Base-by-base conservation (phyloP, 2,888 invertebrate species). In the Sepioteuthis lessoniana region DNA sequence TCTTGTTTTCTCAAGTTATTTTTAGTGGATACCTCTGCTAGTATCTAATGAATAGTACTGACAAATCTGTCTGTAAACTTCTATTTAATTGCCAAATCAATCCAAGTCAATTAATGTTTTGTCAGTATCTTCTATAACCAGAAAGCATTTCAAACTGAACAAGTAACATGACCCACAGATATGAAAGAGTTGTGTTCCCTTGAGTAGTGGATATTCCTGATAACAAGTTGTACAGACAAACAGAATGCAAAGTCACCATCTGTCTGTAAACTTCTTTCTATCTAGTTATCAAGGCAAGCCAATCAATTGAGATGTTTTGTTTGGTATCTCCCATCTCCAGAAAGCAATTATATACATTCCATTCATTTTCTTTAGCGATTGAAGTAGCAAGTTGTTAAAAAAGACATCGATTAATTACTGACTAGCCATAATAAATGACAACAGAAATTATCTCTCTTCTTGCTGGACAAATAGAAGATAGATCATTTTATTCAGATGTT, bases 381-480 rank as follows among this genome's bases (percentile, higher is more conserved):
- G n/a, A 35, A 76, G 76, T 76, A 76, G 76, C 76, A 76, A 76
- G 76, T 76, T 76, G 76, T 76, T 76, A 76, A 76, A 76, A n/a
- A 76, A 25, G 76, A 76, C 16, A 76, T n/a, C 10, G 35, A 76
- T 76, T 76, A 76, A 76, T 76, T 76, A 76, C n/a, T 76, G 76
- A 76, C 76, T 35, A n/a, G 35, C n/a, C 16, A 76, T 76, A 76
- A 76, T 35, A 76, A 76, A 76, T 35, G 19, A n/a, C n/a, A 19
- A 76, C 8, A 76, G 76, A 76, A 76, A 76, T 76, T 13, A 76
- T 76, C 76, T 76, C n/a, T 76, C 76, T 76, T 13, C 19, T 76
- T 76, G 76, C 76, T n/a, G n/a, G 19, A 76, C 76, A n/a, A 76
- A 76, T 35, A 35, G 35, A 76, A 76, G 76, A 7, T 35, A 35